Conservation (phyloP, 2,797 vertebrate species). For the Notolabrus celidotus region DNA sequence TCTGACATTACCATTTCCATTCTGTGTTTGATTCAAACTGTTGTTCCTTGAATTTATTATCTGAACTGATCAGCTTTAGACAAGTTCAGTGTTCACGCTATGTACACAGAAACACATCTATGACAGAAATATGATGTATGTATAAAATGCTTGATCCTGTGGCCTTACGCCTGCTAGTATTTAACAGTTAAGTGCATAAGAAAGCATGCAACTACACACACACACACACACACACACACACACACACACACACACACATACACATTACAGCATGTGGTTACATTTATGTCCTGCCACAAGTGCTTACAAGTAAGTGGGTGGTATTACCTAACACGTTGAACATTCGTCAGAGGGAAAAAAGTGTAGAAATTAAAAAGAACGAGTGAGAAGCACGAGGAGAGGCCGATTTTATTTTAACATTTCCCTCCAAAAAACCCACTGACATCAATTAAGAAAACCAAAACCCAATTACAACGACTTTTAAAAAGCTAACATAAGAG, state of each 20-base stretch:
- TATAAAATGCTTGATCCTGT: conserved; percentile 44
- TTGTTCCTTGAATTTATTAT: conserved; percentile 1
- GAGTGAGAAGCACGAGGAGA: conserved; percentile 25
- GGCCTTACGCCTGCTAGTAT: conserved; percentile 42
- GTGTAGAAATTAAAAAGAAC: conserved; percentile 33
- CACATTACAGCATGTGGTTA: conserved; percentile 72
- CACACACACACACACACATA: conserved; percentile 13
- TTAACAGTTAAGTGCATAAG: conserved; percentile 47
- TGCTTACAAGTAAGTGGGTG: conserved; percentile 79
- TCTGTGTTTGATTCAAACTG: conserved; percentile 20
- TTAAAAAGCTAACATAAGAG: too few relatives aligned
- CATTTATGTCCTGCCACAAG: conserved; percentile 75
- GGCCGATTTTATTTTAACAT: conserved; percentile 16
- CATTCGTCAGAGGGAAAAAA: conserved; percentile 60
- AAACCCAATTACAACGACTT: too few relatives aligned
- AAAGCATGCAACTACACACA: conserved; percentile 31
- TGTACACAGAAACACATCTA: neutral
- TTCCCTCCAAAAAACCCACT: conserved; percentile 22
- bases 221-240: conserved; percentile 7
- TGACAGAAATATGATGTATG: conserved; percentile 37
- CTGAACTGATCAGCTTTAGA: conserved; percentile 19
- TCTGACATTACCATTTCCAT: neutral
- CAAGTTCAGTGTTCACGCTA: conserved; percentile 1
- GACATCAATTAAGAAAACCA: too few relatives aligned
- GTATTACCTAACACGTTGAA: conserved; percentile 77